Conservation (phyloP, 2,888 invertebrate genomes). For the Dolichomitus sp. region DNA sequence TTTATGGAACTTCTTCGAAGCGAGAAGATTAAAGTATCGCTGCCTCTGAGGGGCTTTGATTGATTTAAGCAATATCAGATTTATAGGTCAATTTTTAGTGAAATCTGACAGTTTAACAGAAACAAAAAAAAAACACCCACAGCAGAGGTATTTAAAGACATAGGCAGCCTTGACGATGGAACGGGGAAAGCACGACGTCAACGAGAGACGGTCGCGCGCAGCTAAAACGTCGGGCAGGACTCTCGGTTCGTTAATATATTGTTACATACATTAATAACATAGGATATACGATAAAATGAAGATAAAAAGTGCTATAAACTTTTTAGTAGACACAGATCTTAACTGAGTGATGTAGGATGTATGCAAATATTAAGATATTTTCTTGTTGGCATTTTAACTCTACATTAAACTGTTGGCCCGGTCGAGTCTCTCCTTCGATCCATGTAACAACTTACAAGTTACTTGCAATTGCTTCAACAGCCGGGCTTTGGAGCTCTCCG, state of each 20-base stretch:
- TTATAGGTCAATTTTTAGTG: constrained; percentile 85
- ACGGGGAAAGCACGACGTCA: constrained; percentile 33
- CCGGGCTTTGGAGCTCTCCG: constrained; percentile 29
- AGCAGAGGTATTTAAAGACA: constrained; percentile 63
- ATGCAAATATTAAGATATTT: constrained; percentile 81
- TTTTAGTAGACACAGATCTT: constrained; percentile 82
- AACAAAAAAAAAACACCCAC: constrained; percentile 27
- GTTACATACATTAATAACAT: constrained; percentile 83
- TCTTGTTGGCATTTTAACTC: constrained; percentile 84
- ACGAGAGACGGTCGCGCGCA: constrained; percentile 44
- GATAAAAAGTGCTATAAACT: constrained; percentile 78
- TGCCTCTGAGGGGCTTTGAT: constrained; percentile 86
- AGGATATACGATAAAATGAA: constrained; percentile 67
- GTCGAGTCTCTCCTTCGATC: constrained; percentile 80
- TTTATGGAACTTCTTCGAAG: constrained; percentile 63
- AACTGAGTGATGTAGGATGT: constrained; percentile 75
- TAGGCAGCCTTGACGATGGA: constrained; percentile 63
- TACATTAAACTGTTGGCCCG: constrained; percentile 79
- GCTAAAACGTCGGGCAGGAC: constrained; percentile 53
- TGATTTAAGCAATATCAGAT: constrained; percentile 86
- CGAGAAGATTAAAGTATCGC: constrained; percentile 71
- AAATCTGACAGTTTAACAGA: constrained; percentile 78
- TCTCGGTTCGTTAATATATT: constrained; percentile 79
- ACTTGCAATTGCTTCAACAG: constrained; percentile 11
- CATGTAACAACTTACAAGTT: neutral